Conservation (phyloP, 2,888 invertebrate species). For the Clepsis dumicolana region DNA sequence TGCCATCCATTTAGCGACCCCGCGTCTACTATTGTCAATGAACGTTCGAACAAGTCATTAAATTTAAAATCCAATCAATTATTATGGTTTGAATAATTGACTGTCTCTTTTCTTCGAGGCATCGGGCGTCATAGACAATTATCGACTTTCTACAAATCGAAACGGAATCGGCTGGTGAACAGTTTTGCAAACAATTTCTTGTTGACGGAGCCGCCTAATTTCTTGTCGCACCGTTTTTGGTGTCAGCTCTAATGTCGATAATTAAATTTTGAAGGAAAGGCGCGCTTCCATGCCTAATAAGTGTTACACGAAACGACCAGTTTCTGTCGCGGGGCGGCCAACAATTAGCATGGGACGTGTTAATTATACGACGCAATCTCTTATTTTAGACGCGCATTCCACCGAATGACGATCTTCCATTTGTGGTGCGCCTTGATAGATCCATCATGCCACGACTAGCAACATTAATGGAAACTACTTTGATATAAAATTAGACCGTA, state of each 20-base stretch:
- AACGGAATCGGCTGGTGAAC: slow-evolving; percentile 66
- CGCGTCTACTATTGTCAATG: slow-evolving; percentile 68
- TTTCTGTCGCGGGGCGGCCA: slow-evolving; percentile 68
- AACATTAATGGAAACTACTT: slow-evolving; percentile 36
- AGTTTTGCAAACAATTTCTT: slow-evolving; percentile 71
- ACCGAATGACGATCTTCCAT: slow-evolving; percentile 50
- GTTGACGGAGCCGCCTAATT: slow-evolving; percentile 59
- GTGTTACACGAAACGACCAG: slow-evolving; percentile 75
- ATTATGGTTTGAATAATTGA: slow-evolving; percentile 55
- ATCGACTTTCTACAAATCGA: slow-evolving; percentile 77
- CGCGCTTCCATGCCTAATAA: slow-evolving; percentile 71
- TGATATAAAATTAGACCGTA: slow-evolving; percentile 42
- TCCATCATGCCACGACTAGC: slow-evolving; percentile 30
- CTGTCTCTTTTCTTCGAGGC: slow-evolving; percentile 52
- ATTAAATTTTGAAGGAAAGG: slow-evolving; percentile 81
- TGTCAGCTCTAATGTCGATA: slow-evolving; percentile 79
- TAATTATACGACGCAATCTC: slow-evolving; percentile 66
- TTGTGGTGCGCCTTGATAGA: slow-evolving; percentile 32
- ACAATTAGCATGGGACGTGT: slow-evolving; percentile 81
- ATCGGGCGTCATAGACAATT: slow-evolving; percentile 60
- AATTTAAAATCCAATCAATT: slow-evolving; percentile 74
- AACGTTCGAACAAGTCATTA: slow-evolving; percentile 67
- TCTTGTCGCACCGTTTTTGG: slow-evolving; percentile 66
- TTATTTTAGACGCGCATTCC: slow-evolving; percentile 59
- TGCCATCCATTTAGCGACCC: slow-evolving; percentile 76